A percentile compares a stretch with the other conserved stretches of the same genome.
Conservation (phyloP, 2,797 vertebrate species). For the Morelia viridis region DNA sequence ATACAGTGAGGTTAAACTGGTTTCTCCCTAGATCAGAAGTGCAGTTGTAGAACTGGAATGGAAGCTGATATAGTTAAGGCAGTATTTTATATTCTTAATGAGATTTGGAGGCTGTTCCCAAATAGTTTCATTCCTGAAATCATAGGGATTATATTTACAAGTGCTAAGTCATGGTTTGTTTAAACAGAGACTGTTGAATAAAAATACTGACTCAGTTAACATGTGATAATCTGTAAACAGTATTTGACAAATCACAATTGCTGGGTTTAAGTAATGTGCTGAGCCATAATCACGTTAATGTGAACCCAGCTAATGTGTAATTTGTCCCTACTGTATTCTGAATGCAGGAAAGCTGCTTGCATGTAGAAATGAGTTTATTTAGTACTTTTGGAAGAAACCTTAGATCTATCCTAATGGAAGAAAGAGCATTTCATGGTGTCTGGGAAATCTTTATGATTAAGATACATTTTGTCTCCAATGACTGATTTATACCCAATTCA, state of each 20-base stretch:
- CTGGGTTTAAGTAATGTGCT: background rate
- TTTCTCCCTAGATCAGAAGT: background rate
- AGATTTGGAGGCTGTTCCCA: background rate
- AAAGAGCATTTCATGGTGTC: conserved; percentile 32
- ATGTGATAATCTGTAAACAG: background rate
- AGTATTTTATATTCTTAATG: background rate
- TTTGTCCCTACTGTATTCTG: background rate
- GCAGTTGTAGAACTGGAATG: background rate
- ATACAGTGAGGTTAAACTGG: too few species aligned
- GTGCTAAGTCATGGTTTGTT: background rate
- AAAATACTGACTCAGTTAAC: background rate
- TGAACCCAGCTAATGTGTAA: background rate
- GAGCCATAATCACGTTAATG: background rate
- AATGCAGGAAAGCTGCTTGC: conserved; percentile 46
- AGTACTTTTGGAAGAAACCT: conserved; percentile 52
- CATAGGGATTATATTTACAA: background rate
- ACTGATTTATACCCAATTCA: conserved; percentile 18
- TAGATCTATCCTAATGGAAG: conserved; percentile 33
- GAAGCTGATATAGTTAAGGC: background rate
- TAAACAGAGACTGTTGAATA: background rate
- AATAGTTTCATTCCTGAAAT: background rate
- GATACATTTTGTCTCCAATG: background rate
- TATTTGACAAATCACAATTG: background rate
- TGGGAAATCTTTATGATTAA: conserved; percentile 53
- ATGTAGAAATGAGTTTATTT: conserved; percentile 28